Conservation (phyloP, 2,888 invertebrate species). For the Tiphia femorata region DNA sequence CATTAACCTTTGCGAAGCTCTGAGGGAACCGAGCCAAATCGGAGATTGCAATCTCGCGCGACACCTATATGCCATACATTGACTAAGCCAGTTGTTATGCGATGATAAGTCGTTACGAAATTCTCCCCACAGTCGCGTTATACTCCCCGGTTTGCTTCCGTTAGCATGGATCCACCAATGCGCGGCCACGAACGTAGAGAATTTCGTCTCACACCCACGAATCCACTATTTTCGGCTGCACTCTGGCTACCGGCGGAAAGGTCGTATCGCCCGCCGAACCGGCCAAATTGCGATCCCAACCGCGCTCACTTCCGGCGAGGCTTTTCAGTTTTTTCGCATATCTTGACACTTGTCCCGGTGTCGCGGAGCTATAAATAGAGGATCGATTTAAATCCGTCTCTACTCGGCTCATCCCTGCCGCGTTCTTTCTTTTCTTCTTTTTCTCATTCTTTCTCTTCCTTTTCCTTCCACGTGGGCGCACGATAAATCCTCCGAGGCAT, state of each 20-base stretch:
- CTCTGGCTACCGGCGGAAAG: constrained; percentile 13
- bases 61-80: constrained; percentile 51
- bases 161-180: too few relatives aligned
- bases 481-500: too few relatives aligned
- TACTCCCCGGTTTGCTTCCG: too few relatives aligned
- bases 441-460: background rate
- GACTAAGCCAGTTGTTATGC: constrained; percentile 48
- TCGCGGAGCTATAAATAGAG: too few relatives aligned
- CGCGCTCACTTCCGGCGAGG: background rate
- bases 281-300: constrained; percentile 1
- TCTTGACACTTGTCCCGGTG: too few relatives aligned
- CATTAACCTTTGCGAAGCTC: constrained; percentile 65
- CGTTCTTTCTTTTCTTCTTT: too few relatives aligned
- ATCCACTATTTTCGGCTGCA: constrained; percentile 32
- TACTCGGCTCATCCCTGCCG: too few relatives aligned
- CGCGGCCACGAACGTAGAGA: too few relatives aligned
- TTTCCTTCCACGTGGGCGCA: background rate
- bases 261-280: background rate
- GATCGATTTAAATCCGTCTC: too few relatives aligned
- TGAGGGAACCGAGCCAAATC: constrained; percentile 64
- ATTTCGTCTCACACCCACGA: background rate
- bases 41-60: constrained; percentile 64
- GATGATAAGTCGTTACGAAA: constrained; percentile 32
- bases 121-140: too few relatives aligned
- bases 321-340: too few relatives aligned